Conservation (phyloP, 2,797 vertebrate genomes). For the Neoniphon sammara region DNA sequence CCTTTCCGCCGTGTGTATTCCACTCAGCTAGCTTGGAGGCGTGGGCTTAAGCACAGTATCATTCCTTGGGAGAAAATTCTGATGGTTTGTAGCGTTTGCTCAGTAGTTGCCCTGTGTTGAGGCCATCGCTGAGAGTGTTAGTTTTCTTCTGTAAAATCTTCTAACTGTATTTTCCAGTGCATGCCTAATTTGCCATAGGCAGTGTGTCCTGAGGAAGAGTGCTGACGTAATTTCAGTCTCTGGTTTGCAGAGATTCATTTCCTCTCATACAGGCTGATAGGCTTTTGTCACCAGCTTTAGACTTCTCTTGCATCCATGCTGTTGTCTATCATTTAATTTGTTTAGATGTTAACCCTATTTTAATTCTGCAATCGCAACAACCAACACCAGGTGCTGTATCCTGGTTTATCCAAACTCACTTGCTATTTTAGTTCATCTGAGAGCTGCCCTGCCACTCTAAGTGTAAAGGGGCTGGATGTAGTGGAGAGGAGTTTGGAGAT, state of each 20-base stretch:
- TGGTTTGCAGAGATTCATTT: conserved; percentile 4
- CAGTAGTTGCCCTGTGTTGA: conserved; percentile 8
- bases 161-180: conserved; percentile 1
- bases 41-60: neutral
- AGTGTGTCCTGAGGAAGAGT: conserved; percentile 14
- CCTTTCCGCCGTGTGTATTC: conserved; percentile 14
- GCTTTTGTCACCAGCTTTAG: too few relatives aligned
- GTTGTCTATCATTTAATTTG: too few relatives aligned
- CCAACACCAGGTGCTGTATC: too few relatives aligned
- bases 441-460: too few relatives aligned
- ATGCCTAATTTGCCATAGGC: conserved; percentile 7
- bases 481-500: too few relatives aligned
- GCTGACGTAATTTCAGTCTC: neutral
- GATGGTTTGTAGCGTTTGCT: conserved; percentile 3
- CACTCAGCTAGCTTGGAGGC: conserved; percentile 17
- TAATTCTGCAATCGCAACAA: too few relatives aligned
- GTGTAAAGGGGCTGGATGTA: too few relatives aligned
- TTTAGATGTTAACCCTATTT: too few relatives aligned
- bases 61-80: neutral
- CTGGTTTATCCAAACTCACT: too few relatives aligned
- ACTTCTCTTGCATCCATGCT: too few relatives aligned
- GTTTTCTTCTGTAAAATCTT: neutral
- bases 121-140: conserved; percentile 6
- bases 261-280: neutral
- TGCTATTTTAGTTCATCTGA: too few relatives aligned